These are phyloP conservation scores for Tupaia chinensis DNA, from an alignment of 2,113 vertebrate genomes.

Conservation along the genomic window DNA sequence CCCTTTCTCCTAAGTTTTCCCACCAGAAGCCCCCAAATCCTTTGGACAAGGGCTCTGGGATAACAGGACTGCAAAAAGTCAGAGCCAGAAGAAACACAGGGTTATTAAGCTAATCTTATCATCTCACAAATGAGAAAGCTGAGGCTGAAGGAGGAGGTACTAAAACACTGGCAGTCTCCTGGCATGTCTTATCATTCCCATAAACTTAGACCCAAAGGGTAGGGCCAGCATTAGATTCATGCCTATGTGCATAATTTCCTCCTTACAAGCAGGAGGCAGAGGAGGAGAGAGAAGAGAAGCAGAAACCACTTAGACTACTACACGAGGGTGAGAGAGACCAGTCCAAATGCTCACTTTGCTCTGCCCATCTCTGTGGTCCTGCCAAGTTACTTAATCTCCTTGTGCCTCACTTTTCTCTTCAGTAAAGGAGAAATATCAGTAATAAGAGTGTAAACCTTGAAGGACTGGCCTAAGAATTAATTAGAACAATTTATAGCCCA, in stretches of 20 bases:
- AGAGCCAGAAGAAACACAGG: neutral
- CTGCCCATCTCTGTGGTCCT: neutral
- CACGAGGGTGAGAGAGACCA: neutral
- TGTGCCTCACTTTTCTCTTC: constrained; percentile 3
- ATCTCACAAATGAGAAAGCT: constrained; percentile 59
- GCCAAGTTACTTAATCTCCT: constrained; percentile 27
- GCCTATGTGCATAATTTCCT: neutral
- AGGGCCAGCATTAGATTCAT: constrained; percentile 24
- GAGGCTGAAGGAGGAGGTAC: neutral
- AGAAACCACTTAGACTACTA: neutral
- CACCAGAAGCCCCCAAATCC: neutral
- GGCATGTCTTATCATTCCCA: constrained; percentile 52
- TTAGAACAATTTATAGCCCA: neutral
- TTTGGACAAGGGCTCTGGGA: constrained; percentile 5
- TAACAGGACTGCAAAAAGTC: neutral
- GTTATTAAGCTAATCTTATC: constrained; percentile 16
- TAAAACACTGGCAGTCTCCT: neutral
- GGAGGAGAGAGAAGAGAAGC: neutral
- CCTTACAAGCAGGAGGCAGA: neutral
- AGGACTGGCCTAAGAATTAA: neutral
- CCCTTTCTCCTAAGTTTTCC: neutral
- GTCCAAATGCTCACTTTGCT: neutral
- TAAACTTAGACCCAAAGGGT: constrained; percentile 14
- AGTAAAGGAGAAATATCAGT: neutral
- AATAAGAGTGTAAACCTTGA: neutral